Base-by-base conservation (phyloP, 2,888 invertebrate species). In the Teleiodes luculella region DNA sequence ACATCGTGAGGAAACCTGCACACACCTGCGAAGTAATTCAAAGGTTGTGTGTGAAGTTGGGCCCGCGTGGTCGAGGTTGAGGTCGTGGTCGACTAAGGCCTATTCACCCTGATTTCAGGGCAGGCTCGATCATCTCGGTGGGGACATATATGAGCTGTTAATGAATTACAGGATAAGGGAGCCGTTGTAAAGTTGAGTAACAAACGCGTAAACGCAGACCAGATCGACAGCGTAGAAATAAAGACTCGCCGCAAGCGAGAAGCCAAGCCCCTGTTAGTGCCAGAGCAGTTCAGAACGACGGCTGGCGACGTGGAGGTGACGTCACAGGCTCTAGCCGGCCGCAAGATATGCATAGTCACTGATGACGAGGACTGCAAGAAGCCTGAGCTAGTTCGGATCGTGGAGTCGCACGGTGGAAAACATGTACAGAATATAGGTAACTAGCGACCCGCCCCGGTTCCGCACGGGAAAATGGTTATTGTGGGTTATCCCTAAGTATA, bases 381-480 rank as follows among this genome's bases (percentile, higher is more conserved):
- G 49, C 59, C 65, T 0, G 80, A 87, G 1, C 62, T 89, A 48
- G 66, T 70, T 7, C 66, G 65, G 49, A 76, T 86, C 10, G 70
- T 89, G 4, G 67, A 72, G 56, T 73, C 80, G 8, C 88, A 88
- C 28, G 76, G 83, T 3, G 89, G 87, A 3, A 80, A 64, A 48
- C 74, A 78, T 49, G 83, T 84, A 4, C 78, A 79, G 52, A 81
- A 83, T 65, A 60, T 66, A 16, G 80, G 87, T 86, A 56, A n/a
- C n/a, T n/a, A n/a, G n/a, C n/a, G n/a, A n/a, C n/a, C n/a, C n/a
- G n/a, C n/a, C n/a, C n/a, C n/a, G n/a, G n/a, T n/a, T n/a, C n/a
- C n/a, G n/a, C n/a, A n/a, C n/a, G n/a, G n/a, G n/a, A n/a, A n/a
- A n/a, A n/a, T n/a, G n/a, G n/a, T n/a, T n/a, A n/a, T n/a, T n/a